These are phyloP conservation scores for Centropus bengalensis DNA, from an alignment of 2,113 vertebrate genomes.

Conservation along the genomic window DNA sequence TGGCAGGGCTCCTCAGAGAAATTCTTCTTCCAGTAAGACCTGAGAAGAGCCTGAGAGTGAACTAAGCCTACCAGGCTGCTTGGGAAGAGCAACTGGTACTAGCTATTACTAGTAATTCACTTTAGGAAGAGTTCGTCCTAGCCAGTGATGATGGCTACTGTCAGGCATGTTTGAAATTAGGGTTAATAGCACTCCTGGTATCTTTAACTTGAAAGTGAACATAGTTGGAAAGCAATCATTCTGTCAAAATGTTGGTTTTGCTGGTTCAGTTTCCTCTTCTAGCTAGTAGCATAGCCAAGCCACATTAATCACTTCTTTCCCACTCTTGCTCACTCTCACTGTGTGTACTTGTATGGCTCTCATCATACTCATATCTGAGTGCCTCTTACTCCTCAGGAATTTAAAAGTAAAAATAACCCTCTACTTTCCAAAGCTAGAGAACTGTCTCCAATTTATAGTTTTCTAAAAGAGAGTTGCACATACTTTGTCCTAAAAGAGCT, in stretches of 20 bases:
- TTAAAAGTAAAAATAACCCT: conserved; percentile 54
- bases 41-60: neutral
- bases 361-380: neutral
- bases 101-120: neutral
- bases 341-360: conserved; percentile 14
- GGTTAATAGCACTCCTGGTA: neutral
- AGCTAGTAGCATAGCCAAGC: neutral
- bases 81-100: neutral
- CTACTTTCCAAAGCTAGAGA: conserved; percentile 21
- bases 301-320: neutral
- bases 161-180: neutral
- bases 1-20: neutral
- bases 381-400: neutral
- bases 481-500: neutral
- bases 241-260: neutral
- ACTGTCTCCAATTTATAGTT: neutral
- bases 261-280: neutral
- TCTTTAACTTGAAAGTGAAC: neutral
- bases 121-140: neutral
- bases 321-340: neutral
- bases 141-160: neutral
- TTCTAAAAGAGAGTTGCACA: neutral
- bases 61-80: neutral
- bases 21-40: neutral
- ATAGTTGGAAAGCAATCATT: neutral